Percentiles rank a stretch among this genome's conserved stretches.
Conservation (phyloP, 1,140 invertebrate genomes). For the Tetraneura akinire region DNA sequence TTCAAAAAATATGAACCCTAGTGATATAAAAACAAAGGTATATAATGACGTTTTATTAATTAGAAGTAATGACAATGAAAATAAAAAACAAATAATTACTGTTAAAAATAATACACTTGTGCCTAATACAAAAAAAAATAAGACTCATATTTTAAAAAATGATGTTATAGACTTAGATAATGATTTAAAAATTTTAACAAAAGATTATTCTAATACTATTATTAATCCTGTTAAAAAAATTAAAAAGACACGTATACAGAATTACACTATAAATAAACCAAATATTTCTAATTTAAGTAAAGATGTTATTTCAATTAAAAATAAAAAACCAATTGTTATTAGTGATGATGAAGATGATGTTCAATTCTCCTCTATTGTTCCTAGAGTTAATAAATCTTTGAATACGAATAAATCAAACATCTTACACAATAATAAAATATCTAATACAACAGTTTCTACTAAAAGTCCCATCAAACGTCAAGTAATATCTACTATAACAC, state of each 20-base stretch:
- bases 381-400: not conserved
- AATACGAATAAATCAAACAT: not conserved
- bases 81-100: not conserved
- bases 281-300: not conserved
- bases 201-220: not conserved
- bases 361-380: not conserved
- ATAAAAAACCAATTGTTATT: conserved; percentile 33
- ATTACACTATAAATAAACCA: not conserved
- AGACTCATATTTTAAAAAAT: not conserved
- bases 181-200: not conserved
- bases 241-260: not conserved
- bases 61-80: conserved; percentile 9
- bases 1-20: not conserved
- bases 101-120: too few relatives aligned
- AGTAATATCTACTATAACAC: not conserved
- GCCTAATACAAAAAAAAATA: too few relatives aligned
- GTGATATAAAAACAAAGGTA: not conserved
- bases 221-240: not conserved
- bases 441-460: too few relatives aligned
- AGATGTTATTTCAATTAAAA: conserved; percentile 22
- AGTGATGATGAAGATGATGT: conserved; percentile 39
- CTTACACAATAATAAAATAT: not conserved
- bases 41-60: not conserved
- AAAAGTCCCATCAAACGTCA: not conserved
- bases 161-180: conserved; percentile 9